Conservation (phyloP, 2,888 invertebrate genomes). For the Luperina testacea region DNA sequence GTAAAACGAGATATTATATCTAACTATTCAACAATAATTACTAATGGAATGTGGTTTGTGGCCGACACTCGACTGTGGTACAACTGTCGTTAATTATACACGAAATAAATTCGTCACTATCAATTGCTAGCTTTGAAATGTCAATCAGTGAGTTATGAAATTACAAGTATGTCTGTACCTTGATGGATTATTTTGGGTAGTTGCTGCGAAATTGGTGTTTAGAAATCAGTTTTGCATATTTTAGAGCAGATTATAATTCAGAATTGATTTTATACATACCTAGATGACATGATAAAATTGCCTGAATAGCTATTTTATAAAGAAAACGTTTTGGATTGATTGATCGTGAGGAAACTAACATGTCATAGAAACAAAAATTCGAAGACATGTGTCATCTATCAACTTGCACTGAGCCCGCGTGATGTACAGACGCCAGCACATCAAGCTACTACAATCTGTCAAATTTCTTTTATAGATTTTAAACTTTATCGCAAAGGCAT, state of each 20-base stretch:
- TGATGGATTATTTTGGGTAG: constrained; percentile 38
- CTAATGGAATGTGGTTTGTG: constrained; percentile 69
- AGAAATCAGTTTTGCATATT: not conserved
- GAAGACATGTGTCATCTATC: not conserved
- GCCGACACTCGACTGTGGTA: constrained; percentile 51
- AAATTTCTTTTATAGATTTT: too few relatives aligned
- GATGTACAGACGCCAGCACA: too few relatives aligned
- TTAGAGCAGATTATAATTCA: not conserved
- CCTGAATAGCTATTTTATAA: not conserved
- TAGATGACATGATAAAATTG: too few relatives aligned
- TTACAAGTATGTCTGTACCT: constrained; percentile 6
- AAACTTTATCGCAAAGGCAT: too few relatives aligned
- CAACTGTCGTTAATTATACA: constrained; percentile 60
- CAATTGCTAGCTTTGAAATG: constrained; percentile 50
- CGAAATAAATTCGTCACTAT: constrained; percentile 57
- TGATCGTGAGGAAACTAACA: not conserved
- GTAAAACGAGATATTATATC: constrained; percentile 60
- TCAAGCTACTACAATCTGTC: too few relatives aligned
- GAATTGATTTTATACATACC: not conserved
- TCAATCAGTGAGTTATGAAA: constrained; percentile 53
- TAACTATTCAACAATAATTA: constrained; percentile 59
- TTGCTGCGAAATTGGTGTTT: constrained; percentile 6
- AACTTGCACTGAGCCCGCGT: not conserved
- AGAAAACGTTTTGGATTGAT: not conserved
- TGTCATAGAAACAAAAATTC: not conserved